Conservation (phyloP, 1,140 invertebrate species). For the Drosophila repletoides region DNA sequence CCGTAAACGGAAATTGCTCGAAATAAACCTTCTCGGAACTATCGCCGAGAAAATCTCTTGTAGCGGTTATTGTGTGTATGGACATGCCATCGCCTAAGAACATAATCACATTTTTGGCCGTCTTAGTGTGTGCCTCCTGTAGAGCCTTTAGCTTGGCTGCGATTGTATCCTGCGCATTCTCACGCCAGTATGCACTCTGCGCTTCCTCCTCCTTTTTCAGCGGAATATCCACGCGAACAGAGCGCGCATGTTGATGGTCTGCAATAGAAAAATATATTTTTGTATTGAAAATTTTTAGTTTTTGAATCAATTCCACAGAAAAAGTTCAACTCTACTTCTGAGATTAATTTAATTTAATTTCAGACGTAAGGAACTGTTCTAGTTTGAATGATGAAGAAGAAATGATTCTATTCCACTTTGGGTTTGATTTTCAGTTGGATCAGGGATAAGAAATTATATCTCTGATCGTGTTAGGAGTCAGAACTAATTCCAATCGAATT, state of each 20-base stretch:
- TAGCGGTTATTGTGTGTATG: constrained; percentile 88
- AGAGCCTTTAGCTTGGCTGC: constrained; percentile 57
- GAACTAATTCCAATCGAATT: no score
- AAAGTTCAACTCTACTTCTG: no score
- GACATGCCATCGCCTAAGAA: constrained; percentile 93
- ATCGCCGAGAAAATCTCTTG: constrained; percentile 86
- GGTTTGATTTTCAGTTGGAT: no score
- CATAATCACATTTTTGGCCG: constrained; percentile 89
- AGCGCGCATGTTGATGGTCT: constrained; percentile 55
- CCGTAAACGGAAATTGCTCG: constrained; percentile 89
- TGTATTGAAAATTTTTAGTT: no score
- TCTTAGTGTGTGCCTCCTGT: constrained; percentile 60
- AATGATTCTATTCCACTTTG: no score
- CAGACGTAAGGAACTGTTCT: no score
- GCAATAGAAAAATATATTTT: no score
- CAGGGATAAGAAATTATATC: no score
- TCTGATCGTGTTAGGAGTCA: no score
- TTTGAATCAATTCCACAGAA: no score
- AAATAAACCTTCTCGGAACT: constrained; percentile 87
- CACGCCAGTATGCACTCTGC: constrained; percentile 64
- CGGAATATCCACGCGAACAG: constrained; percentile 1
- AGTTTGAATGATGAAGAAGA: no score
- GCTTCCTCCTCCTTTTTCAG: constrained; percentile 56
- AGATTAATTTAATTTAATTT: no score
- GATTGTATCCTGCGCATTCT: constrained; percentile 64